Evolutionary conservation across 2,888 invertebrate genomes (phyloP).

Genomic region (Lasioglossum leucozonium): DNA sequence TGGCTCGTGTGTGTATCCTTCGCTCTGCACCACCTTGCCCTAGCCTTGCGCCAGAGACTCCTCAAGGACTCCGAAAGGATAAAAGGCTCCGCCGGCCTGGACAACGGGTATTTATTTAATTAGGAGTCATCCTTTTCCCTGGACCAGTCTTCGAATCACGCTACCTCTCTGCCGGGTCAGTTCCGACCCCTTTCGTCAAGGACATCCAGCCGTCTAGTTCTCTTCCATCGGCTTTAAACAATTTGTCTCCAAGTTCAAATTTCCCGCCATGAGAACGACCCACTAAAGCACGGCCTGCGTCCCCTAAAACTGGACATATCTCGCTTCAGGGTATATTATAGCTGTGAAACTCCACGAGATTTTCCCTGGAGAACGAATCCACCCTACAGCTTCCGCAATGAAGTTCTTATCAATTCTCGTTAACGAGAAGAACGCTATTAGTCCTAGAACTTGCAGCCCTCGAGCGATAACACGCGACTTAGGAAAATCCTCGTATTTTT

Average conservation of each 20-base stretch:
- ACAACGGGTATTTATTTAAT: constrained; percentile 33
- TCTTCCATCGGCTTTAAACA: too few relatives aligned
- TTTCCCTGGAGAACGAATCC: not conserved
- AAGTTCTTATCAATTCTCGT: constrained; percentile 44
- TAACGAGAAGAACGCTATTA: constrained; percentile 28
- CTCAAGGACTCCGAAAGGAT: constrained; percentile 53
- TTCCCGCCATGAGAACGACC: not conserved
- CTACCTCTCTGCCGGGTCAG: not conserved
- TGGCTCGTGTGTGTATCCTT: constrained; percentile 21
- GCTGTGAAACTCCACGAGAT: not conserved
- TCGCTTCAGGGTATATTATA: not conserved
- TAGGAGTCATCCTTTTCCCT: constrained; percentile 19
- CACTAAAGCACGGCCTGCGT: not conserved
- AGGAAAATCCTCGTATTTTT: constrained; percentile 11
- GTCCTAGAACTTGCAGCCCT: not conserved
- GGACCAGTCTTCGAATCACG: not conserved
- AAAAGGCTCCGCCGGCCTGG: constrained; percentile 27
- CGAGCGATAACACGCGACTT: constrained; percentile 39
- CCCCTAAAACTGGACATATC: not conserved
- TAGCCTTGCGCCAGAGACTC: constrained; percentile 55
- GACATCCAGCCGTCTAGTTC: too few relatives aligned
- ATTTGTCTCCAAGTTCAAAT: not conserved
- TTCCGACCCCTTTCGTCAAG: too few relatives aligned
- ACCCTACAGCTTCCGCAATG: not conserved
- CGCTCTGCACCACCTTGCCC: constrained; percentile 51